phyloP scores from a whole-genome alignment of 2,888 invertebrate genomes.

The Pilophorus perplexus region DNA sequence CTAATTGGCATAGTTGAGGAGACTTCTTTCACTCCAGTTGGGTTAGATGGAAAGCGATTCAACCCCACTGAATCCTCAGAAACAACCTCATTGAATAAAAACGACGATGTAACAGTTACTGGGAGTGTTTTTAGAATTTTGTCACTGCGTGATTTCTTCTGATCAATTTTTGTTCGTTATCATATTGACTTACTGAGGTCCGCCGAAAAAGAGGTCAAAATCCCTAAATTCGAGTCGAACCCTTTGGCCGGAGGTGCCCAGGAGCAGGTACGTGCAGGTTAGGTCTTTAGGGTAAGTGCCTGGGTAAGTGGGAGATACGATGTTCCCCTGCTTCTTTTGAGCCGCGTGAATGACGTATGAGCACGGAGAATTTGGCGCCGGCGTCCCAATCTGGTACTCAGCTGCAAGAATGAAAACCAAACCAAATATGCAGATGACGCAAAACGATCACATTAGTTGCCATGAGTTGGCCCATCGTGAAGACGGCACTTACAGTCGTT shows the following conservation, averaged over 20 bases:
- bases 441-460: too few species aligned
- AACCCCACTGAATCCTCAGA: too few species aligned
- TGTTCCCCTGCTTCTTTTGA: constrained; percentile 72
- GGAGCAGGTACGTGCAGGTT: constrained; percentile 88
- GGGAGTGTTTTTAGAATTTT: too few species aligned
- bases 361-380: constrained; percentile 81
- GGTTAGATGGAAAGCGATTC: too few species aligned
- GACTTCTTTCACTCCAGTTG: neutral
- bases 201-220: constrained; percentile 97
- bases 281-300: constrained; percentile 98
- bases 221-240: constrained; percentile 94
- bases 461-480: too few species aligned
- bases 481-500: constrained; percentile 93
- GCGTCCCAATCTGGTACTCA: constrained; percentile 89
- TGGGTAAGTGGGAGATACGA: constrained; percentile 97
- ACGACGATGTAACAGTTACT: too few species aligned
- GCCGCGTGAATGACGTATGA: constrained; percentile 79
- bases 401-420: constrained; percentile 57
- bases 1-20: constrained; percentile 3
- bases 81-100: too few species aligned
- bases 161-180: too few species aligned
- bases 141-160: too few species aligned
- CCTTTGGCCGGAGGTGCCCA: constrained; percentile 84
- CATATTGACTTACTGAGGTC: constrained; percentile 81
- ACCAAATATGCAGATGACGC: too few species aligned